Base-by-base conservation (phyloP, 2,888 invertebrate genomes). In the Caenorhabditis becei region DNA sequence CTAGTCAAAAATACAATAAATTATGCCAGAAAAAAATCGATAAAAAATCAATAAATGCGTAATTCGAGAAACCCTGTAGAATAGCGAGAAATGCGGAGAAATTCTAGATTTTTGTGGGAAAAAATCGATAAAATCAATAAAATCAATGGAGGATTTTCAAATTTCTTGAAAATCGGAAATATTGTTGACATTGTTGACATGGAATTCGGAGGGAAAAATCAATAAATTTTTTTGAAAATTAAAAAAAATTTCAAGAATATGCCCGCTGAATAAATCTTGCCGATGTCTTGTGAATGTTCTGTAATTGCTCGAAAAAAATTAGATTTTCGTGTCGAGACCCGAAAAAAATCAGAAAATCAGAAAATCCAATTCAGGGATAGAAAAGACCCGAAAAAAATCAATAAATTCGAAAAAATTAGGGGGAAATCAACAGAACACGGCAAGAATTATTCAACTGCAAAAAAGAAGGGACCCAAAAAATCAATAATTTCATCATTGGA, bases 221-320 rank as follows among this genome's bases (percentile, higher is more conserved):
- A 35, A 35, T 10, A 32, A 58, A 58, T 59, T 59, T 49, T 69
- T 67, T 67, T 26, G 32, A 51, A 24, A 53, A 61, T 20, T 44
- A 18, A 23, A 35, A 51, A 51, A 65, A 47, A 53, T 56, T 44
- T 79, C 32, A 79, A n/a, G 80, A 59, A 63, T 69, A 74, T 7
- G 69, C 63, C 37, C 63, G 74, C 63, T 80, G 80, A 37, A 69
- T 63, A 74, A 49, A 74, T 80, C 61, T 74, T 58, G 80, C 69
- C 62, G 69, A 41, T 58, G 69, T 23, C 28, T 80, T 80, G 62
- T 20, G 51, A 44, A 51, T 44, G 47, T 58, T 62, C 80, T 74
- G 80, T 28, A 74, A 79, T 44, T 70, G n/a, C n/a, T 49, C 44
- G 16, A 16, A 23, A n/a, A 54, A 54, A 28, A 51, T 63, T 24